Conservation (phyloP, 37 sponge, comb jelly and placozoan species). For the Trichoplax adhaerens region DNA sequence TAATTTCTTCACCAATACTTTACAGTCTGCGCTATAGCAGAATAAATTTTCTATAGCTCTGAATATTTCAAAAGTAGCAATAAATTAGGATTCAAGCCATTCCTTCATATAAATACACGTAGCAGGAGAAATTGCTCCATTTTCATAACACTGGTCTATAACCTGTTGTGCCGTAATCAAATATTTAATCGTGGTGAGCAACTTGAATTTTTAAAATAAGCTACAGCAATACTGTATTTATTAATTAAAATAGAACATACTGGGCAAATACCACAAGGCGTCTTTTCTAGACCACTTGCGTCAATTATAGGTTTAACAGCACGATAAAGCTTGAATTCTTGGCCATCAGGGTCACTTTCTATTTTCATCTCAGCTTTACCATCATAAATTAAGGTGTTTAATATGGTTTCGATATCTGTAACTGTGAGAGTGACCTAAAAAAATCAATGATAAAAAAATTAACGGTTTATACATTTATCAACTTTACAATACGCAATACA, state of each 20-base stretch:
- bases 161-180: no score
- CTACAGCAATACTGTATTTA: background rate
- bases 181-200: no score
- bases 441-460: background rate
- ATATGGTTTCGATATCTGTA: conserved; percentile 43
- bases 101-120: conserved; percentile 78
- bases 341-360: background rate
- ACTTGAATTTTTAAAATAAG: background rate
- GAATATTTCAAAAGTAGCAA: no score
- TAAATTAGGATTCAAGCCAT: conserved; percentile 59
- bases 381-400: conserved; percentile 68
- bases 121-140: conserved; percentile 53
- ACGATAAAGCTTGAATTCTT: conserved; percentile 23
- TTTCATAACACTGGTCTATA: conserved; percentile 38
- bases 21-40: no score
- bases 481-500: background rate
- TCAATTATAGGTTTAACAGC: conserved; percentile 8
- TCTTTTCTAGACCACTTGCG: conserved; percentile 40
- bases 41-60: no score
- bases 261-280: conserved; percentile 84
- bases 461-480: background rate
- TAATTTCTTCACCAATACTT: no score
- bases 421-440: conserved; percentile 36
- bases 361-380: conserved; percentile 46
- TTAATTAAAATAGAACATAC: conserved; percentile 17